Conservation (phyloP, 2,113 vertebrate species). For the Aptenodytes forsteri region DNA sequence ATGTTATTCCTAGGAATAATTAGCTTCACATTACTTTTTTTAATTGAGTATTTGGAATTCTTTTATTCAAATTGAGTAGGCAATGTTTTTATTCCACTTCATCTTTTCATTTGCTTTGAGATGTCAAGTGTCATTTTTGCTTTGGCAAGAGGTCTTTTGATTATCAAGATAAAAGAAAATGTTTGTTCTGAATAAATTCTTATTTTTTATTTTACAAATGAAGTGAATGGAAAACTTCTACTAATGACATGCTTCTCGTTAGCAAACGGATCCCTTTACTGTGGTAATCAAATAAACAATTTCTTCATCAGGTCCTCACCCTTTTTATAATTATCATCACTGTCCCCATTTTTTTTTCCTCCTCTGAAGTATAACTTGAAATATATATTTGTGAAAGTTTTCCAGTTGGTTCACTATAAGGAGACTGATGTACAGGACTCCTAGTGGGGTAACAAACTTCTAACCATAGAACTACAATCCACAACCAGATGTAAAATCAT, state of each 20-base stretch:
- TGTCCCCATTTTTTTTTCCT: not conserved
- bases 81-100: not conserved
- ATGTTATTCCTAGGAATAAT: not conserved
- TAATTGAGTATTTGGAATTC: not conserved
- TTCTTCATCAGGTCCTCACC: not conserved
- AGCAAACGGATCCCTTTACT: not conserved
- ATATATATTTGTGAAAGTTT: not conserved
- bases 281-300: slow-evolving; percentile 21
- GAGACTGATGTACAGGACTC: not conserved
- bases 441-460: not conserved
- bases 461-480: not conserved
- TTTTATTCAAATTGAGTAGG: not conserved
- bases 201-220: slow-evolving; percentile 49
- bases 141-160: slow-evolving; percentile 45
- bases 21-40: not conserved
- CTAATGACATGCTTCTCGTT: slow-evolving; percentile 5
- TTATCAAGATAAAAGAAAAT: slow-evolving; percentile 45
- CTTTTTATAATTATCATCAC: slow-evolving; percentile 50
- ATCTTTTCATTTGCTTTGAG: slow-evolving; percentile 25
- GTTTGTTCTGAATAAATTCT: slow-evolving; percentile 44
- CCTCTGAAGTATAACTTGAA: slow-evolving; percentile 9
- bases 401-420: not conserved
- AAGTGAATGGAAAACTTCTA: not conserved
- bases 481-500: not conserved
- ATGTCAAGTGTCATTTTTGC: slow-evolving; percentile 49